phyloP scores from a whole-genome alignment of 1,140 invertebrate genomes.

The Microplitis mediator region DNA sequence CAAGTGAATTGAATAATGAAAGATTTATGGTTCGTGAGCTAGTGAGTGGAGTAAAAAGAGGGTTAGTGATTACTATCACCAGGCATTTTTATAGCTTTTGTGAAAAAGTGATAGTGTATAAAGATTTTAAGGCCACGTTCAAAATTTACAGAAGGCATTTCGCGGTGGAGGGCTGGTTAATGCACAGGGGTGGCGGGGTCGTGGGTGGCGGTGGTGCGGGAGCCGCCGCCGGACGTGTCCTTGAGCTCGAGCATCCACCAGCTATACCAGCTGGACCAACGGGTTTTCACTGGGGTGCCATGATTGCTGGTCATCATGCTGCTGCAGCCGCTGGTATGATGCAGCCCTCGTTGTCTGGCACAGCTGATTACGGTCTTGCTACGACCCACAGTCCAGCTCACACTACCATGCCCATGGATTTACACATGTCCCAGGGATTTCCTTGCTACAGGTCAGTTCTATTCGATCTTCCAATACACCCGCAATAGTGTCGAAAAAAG shows the following conservation, averaged over 20 bases:
- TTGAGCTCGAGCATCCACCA: conserved; percentile 60
- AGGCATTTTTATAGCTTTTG: not conserved
- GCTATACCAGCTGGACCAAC: conserved; percentile 54
- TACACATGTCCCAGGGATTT: conserved; percentile 86
- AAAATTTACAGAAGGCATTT: conserved; percentile 11
- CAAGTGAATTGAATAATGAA: not conserved
- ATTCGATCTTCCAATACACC: not conserved
- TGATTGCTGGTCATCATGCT: conserved; percentile 59
- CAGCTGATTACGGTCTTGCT: conserved; percentile 62
- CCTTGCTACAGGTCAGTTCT: conserved; percentile 79
- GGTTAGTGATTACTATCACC: no score
- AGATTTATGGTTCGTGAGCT: not conserved
- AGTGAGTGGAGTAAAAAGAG: not conserved
- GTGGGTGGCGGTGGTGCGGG: conserved; percentile 50
- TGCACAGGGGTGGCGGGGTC: conserved; percentile 61
- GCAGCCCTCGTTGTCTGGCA: conserved; percentile 51
- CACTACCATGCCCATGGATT: conserved; percentile 77
- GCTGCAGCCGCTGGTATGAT: conserved; percentile 70
- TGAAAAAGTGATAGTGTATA: conserved; percentile 1
- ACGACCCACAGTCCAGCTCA: conserved; percentile 57
- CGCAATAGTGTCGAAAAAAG: no score
- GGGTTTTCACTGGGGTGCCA: conserved; percentile 58
- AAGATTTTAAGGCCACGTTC: not conserved
- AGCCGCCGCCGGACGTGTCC: conserved; percentile 60
- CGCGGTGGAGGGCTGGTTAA: conserved; percentile 62